These are phyloP conservation scores for Passer domesticus DNA, from an alignment of 2,113 vertebrate species.

Conservation along the genomic window DNA sequence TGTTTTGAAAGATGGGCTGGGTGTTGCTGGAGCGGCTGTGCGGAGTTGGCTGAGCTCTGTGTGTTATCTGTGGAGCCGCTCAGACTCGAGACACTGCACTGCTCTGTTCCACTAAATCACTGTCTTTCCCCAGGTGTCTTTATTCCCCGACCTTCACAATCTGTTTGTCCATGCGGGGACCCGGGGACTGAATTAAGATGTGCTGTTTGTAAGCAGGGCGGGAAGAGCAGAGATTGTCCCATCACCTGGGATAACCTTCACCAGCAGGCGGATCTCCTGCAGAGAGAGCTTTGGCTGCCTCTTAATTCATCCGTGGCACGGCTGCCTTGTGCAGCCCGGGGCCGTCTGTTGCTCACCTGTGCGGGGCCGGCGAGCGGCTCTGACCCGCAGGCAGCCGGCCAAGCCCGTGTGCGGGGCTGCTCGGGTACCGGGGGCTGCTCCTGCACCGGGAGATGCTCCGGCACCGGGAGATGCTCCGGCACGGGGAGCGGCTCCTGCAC, in stretches of 20 bases:
- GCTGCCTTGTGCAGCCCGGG: not conserved
- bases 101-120: not conserved
- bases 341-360: not conserved
- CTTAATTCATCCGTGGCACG: not conserved
- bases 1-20: not conserved
- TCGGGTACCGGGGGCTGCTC: not conserved
- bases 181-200: not conserved
- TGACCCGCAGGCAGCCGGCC: not conserved
- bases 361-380: not conserved
- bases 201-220: not conserved
- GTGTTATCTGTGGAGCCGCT: fast-evolving
- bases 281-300: not conserved
- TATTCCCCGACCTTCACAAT: not conserved
- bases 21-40: not conserved
- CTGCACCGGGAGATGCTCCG: no score
- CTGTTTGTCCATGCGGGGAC: not conserved
- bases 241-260: constrained; percentile 2
- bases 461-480: no score
- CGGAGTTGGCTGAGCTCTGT: not conserved
- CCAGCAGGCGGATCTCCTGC: not conserved
- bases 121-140: not conserved
- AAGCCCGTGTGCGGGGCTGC: not conserved
- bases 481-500: no score
- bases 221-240: not conserved
- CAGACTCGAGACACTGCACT: not conserved